A percentile compares a stretch with the other conserved stretches of the same genome.
phyloP scores from a whole-genome alignment of 1,140 invertebrate genomes.

The Zelostemma sp. region DNA sequence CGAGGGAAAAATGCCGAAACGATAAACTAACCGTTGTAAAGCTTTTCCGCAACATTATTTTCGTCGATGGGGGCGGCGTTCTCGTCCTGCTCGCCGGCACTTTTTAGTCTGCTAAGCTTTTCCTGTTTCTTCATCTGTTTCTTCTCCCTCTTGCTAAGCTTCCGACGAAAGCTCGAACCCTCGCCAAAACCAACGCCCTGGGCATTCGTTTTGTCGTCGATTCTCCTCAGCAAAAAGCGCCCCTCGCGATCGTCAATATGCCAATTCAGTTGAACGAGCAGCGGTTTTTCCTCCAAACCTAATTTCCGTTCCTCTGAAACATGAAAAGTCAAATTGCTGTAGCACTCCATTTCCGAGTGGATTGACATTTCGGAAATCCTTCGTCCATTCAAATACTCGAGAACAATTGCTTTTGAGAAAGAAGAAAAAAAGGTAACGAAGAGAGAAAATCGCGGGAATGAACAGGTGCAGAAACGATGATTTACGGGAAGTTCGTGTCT shows the following conservation, averaged over 20 bases:
- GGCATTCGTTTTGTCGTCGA: slow-evolving; percentile 82
- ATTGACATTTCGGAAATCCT: too few relatives aligned
- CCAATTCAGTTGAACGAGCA: slow-evolving; percentile 99
- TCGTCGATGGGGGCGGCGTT: slow-evolving; percentile 80
- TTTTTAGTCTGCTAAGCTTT: slow-evolving; percentile 88
- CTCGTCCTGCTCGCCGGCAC: slow-evolving; percentile 73
- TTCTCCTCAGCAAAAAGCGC: slow-evolving; percentile 91
- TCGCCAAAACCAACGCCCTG: slow-evolving; percentile 74
- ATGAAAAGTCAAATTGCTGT: slow-evolving; percentile 29
- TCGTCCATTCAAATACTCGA: too few relatives aligned
- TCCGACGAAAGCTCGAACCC: slow-evolving; percentile 83
- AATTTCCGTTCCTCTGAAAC: slow-evolving; percentile 89
- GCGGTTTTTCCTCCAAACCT: slow-evolving; percentile 90
- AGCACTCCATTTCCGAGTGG: not conserved
- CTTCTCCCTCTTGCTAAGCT: slow-evolving; percentile 98
- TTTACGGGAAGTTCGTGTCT: too few relatives aligned
- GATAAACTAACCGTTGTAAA: slow-evolving; percentile 82
- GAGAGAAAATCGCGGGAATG: too few relatives aligned
- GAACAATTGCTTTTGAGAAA: too few relatives aligned
- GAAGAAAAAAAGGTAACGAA: too few relatives aligned
- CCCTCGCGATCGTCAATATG: slow-evolving; percentile 98
- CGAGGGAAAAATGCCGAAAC: not conserved
- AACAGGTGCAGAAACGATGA: too few relatives aligned
- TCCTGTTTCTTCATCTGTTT: slow-evolving; percentile 98
- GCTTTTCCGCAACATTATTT: slow-evolving; percentile 90